Base-by-base conservation (phyloP, 53 echinoderm and acorn worm species). In the Echinometra lucunter region DNA sequence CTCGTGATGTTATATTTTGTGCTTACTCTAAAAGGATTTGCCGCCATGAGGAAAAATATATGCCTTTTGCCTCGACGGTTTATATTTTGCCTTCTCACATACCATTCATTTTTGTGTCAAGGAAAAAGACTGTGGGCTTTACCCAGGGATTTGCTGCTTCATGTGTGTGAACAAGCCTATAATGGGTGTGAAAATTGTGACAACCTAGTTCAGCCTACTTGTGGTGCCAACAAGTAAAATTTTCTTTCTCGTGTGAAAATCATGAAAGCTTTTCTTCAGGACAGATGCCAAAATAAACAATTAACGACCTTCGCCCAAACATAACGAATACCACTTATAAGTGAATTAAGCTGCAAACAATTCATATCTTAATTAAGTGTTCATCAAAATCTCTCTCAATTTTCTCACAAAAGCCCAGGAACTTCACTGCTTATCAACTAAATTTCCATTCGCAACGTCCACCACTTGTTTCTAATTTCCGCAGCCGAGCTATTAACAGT, bases 381-480 rank as follows among this genome's bases (percentile, higher is more conserved):
- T 23, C 21, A 78, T 19, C 42, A 19, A 40, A 18, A 21, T 21
- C 42, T 19, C 38, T 12, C 38, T 18, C 18, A 17, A 40, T 78
- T 42, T 23, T 19, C 78, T 78, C 18, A 35, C 78, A 38, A 44
- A 38, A 42, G 72, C 78, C 78, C 42, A 0, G 78, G 38, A 40
- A 78, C 78, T 78, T 78, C 78, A 4, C 78, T 1, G 21, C 38
- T 21, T 78, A 78, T 78, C 42, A 78, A 40, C 78, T 30, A 78
- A 21, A 78, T 40, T 78, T 42, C 23, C 38, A 78, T 42, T 42
- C 78, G 17, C 78, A 5, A 42, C 40, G 38, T 42, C 78, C 78
- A 21, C 38, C 78, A 78, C 42, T 78, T 78, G 78, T 78, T 78
- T 23, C 42, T 42, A 78, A 78, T 78, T 78, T 78, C 78, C 78